Base-by-base conservation (phyloP, 1,140 invertebrate genomes). In the Atta cephalotes region DNA sequence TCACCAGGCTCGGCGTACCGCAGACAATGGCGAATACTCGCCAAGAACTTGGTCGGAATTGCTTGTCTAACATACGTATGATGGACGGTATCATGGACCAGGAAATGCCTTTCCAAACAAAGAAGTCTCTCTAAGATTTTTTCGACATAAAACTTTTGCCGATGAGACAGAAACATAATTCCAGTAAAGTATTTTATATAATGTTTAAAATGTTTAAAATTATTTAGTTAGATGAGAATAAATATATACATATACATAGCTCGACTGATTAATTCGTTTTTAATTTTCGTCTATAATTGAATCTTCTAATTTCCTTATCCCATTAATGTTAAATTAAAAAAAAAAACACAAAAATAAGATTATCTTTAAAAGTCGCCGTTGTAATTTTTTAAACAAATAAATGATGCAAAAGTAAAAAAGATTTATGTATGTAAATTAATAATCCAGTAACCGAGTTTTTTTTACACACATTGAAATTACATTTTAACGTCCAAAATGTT, bases 21-120 rank as follows among this genome's bases (percentile, higher is more conserved):
- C 88, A 89, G 58, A 93, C 63, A 77, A 89, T 86, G 10, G 72
- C 70, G 4, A 93, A 63, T 53, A 93, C 90, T 88, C 92, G 80
- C 93, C 93, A 93, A 2, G 93, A 93, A 85, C 88, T 93, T 16
- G 90, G 88, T 28, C 93, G 88, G 76, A 93, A 93, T 79, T 91
- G 81, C 58, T 90, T 87, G 18, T 49, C 71, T 21, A 92, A 77
- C 62, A 92, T 85, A 53, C 63, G 79, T 25, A 92, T 63, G 9
- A 91, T 70, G 31, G 93, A 93, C 9, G 93, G 92, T 45, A 92
- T 82, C 45, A 92, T 35, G 35, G 72, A 62, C 93, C 93, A 93
- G 6, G 91, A 90, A 1, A 93, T 45, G 16, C 86, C 92, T 93
- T 72, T 71, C 14, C 28, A 31, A 86, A 81, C 16, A 66, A 70